Conservation (phyloP, 1,140 invertebrate species). For the Megalopta genalis region DNA sequence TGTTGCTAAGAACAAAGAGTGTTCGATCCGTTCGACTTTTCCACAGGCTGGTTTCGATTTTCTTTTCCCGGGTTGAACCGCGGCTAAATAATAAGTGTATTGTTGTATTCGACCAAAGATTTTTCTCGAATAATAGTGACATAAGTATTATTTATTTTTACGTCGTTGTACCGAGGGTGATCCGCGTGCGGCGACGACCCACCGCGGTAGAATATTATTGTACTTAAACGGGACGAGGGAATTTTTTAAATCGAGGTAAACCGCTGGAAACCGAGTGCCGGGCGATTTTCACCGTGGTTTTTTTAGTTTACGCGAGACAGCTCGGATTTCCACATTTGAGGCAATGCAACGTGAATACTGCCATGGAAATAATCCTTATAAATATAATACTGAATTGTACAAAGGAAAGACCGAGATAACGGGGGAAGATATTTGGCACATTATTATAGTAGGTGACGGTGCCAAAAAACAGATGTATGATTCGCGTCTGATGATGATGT, state of each 20-base stretch:
- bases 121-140: background rate
- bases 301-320: slow-evolving; percentile 13
- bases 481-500: background rate
- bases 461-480: background rate
- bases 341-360: slow-evolving; percentile 61
- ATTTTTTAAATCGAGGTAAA: background rate
- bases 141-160: background rate
- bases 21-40: background rate
- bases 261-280: background rate
- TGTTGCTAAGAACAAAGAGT: too few species aligned
- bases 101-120: background rate
- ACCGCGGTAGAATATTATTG: background rate
- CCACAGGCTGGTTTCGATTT: background rate
- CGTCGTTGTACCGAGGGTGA: background rate
- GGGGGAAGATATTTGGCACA: slow-evolving; percentile 8
- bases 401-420: slow-evolving; percentile 10
- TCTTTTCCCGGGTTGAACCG: background rate
- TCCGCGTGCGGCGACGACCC: too few species aligned
- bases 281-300: background rate
- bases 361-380: slow-evolving; percentile 63
- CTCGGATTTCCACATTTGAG: slow-evolving; percentile 52
- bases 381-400: slow-evolving; percentile 52
- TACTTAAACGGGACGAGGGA: background rate
- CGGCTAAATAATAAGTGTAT: background rate
- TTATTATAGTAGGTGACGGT: background rate